Percentiles rank a stretch among this genome's conserved stretches.
Evolutionary conservation across 2,113 vertebrate genomes (phyloP).

Genomic region (Dromiciops gliroides): DNA sequence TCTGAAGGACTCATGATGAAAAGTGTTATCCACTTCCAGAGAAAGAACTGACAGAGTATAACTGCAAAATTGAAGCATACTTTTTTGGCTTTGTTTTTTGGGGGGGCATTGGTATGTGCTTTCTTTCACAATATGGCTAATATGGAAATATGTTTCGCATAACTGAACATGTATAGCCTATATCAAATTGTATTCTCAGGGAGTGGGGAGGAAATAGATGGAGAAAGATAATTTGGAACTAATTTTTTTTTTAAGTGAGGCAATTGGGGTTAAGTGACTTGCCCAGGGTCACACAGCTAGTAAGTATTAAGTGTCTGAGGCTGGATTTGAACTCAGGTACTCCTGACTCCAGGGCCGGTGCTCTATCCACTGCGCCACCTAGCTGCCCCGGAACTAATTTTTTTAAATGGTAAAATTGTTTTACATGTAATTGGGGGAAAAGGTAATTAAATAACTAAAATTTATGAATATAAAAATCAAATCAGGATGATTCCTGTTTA

Average conservation of each 20-base stretch:
- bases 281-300: too few relatives aligned
- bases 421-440: neutral
- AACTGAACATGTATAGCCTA: neutral
- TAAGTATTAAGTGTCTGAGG: too few relatives aligned
- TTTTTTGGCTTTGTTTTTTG: neutral
- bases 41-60: neutral
- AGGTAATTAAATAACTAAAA: neutral
- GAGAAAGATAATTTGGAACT: neutral
- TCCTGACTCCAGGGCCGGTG: too few relatives aligned
- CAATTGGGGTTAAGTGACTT: too few relatives aligned
- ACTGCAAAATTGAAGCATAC: neutral
- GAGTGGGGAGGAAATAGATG: neutral
- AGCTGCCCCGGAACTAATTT: too few relatives aligned
- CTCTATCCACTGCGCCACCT: too few relatives aligned
- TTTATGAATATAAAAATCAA: slow-evolving; percentile 46
- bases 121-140: neutral
- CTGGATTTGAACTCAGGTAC: too few relatives aligned
- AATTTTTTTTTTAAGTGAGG: too few relatives aligned
- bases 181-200: neutral
- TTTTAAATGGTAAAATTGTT: too few relatives aligned
- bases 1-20: neutral
- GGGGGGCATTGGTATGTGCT: neutral
- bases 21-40: neutral
- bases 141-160: neutral
- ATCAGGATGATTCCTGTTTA: slow-evolving; percentile 44